Base-by-base conservation (phyloP, 2,797 vertebrate genomes). In the Podarcis siculus region DNA sequence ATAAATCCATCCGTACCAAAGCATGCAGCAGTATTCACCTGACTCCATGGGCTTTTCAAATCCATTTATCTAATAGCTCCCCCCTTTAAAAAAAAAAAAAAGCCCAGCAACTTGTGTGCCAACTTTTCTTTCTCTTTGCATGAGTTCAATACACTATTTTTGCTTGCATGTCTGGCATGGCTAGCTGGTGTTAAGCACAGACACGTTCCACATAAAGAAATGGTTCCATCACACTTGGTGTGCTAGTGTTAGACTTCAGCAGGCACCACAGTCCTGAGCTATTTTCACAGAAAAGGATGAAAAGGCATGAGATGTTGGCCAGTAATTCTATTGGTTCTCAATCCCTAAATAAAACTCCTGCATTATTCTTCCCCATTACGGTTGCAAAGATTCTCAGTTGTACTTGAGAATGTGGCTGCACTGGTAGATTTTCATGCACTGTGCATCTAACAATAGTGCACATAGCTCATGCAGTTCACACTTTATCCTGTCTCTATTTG, bases 231-330 rank as follows among this genome's bases (percentile, higher is more conserved):
- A 0, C 76, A 55, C 17, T 83, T 84, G 12, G 32, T 75, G 84
- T 64, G 66, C 76, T 79, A 30, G 64, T 79, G 3, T 88, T 42
- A 78, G n/a, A 58, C 58, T 23, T 69, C 64, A 21, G 0, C 85
- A 84, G 67, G 25, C 37, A 80, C 79, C 61, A 69, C 66, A 76
- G 12, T n/a, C 87, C 77, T 72, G 86, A 89, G 15, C 30, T 86
- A 91, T 88, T 91, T 88, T 92, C 73, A 83, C 37, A 69, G 35
- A 21, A 73, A 77, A 8, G 76, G 58, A 85, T 19, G 39, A 5
- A 80, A 89, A 83, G 12, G 6, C 15, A 35, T 73, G 71, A 82
- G 78, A 45, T 87, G 71, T 78, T 89, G 85, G 79, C 72, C 45
- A 21, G 83, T 79, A 49, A 25, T 86, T 49, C 8, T n/a, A 72